Conservation (phyloP, 2,797 vertebrate species). For the Paguma larvata region DNA sequence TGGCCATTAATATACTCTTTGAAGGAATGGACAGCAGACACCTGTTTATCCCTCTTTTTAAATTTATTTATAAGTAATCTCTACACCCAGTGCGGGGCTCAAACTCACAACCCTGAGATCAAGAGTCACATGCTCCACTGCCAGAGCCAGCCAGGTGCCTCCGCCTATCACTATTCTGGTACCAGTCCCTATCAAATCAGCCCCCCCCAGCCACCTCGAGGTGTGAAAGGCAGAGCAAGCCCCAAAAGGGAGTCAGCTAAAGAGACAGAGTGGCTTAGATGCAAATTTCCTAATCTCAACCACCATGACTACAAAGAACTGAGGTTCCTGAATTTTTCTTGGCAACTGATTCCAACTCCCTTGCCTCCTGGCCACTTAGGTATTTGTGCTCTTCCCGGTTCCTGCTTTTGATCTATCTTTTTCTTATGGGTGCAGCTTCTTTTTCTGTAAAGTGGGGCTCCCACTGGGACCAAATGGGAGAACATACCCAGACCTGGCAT, state of each 20-base stretch:
- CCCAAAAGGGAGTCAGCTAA: slow-evolving; percentile 28
- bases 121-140: background rate
- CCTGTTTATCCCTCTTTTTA: background rate
- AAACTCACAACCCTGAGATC: background rate
- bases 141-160: background rate
- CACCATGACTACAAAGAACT: slow-evolving; percentile 37
- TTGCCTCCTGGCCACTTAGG: slow-evolving; percentile 40
- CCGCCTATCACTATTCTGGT: slow-evolving; percentile 45
- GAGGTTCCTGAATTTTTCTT: slow-evolving; percentile 62
- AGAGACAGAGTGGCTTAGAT: background rate
- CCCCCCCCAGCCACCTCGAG: slow-evolving; percentile 35
- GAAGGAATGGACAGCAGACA: slow-evolving; percentile 29
- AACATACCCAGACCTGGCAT: slow-evolving; percentile 36
- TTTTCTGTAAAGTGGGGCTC: slow-evolving; percentile 67
- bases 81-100: background rate
- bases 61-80: background rate
- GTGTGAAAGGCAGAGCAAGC: slow-evolving; percentile 19
- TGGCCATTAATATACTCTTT: background rate
- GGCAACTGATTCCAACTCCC: slow-evolving; percentile 36
- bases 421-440: slow-evolving; percentile 25
- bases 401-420: slow-evolving; percentile 60
- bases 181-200: background rate
- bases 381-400: slow-evolving; percentile 15
- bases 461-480: slow-evolving; percentile 58
- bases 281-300: slow-evolving; percentile 42